Percentiles rank a stretch among this genome's conserved stretches.
phyloP scores from a whole-genome alignment of 1,140 invertebrate species.

The Saccostrea glomerata region DNA sequence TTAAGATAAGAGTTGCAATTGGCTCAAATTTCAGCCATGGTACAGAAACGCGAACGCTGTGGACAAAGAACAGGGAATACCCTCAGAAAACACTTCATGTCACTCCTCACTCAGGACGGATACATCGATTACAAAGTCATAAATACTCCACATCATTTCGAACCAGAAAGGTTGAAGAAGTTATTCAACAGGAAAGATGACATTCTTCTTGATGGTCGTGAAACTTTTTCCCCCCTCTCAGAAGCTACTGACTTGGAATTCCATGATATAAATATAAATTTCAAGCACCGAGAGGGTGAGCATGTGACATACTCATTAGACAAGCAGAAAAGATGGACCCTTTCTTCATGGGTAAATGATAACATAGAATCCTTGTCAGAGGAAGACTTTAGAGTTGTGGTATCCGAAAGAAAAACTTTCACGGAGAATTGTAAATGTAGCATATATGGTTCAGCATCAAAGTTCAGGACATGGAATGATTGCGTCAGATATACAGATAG shows the following conservation, averaged over 20 bases:
- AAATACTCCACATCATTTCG: neutral
- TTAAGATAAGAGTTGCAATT: neutral
- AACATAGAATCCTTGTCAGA: neutral
- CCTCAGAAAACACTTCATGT: neutral
- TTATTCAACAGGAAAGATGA: neutral
- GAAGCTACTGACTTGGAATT: neutral
- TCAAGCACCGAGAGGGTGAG: neutral
- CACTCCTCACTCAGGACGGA: neutral
- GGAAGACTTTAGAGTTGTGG: constrained; percentile 12
- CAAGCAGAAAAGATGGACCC: constrained; percentile 11
- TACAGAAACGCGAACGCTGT: neutral
- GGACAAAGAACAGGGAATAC: neutral
- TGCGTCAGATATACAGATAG: neutral
- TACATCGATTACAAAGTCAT: neutral
- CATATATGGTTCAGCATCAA: neutral
- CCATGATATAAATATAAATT: neutral
- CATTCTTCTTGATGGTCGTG: neutral
- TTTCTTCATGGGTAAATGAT: neutral
- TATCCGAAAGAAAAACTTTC: neutral
- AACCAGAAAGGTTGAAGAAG: neutral
- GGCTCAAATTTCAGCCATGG: neutral
- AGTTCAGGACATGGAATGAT: neutral
- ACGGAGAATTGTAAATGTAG: neutral
- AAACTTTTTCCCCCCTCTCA: neutral
- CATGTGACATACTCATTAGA: neutral